Conservation (phyloP, 2,888 invertebrate genomes). For the Caprella mutica region DNA sequence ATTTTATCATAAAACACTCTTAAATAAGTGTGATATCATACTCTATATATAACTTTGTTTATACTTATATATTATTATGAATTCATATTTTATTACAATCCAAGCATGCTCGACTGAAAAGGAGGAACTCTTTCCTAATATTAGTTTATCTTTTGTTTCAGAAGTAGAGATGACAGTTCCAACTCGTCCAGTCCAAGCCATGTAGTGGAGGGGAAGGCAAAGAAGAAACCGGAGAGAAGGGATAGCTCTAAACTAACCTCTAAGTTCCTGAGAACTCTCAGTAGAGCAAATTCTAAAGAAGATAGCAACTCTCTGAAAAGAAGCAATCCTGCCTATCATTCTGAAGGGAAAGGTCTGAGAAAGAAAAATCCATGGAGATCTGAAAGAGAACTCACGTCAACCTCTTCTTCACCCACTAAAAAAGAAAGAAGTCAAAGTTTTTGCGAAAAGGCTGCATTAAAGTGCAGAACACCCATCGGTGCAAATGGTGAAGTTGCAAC, state of each 20-base stretch:
- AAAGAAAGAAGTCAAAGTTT: slow-evolving; percentile 34
- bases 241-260: slow-evolving; percentile 33
- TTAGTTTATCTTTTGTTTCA: no score
- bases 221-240: slow-evolving; percentile 32
- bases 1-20: no score
- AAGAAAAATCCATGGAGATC: slow-evolving; percentile 37
- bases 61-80: no score
- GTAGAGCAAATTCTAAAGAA: slow-evolving; percentile 9
- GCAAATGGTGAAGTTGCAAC: background rate
- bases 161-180: no score
- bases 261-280: slow-evolving; percentile 30
- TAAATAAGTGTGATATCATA: no score
- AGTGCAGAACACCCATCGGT: background rate
- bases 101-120: no score
- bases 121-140: no score
- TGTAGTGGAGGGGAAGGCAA: no score
- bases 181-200: no score
- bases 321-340: slow-evolving; percentile 39
- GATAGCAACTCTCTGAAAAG: slow-evolving; percentile 35
- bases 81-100: no score
- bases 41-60: no score
- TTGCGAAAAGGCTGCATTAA: slow-evolving; percentile 26
- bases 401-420: slow-evolving; percentile 13
- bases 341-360: slow-evolving; percentile 39
- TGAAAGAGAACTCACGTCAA: slow-evolving; percentile 18